A percentile compares a stretch with the other conserved stretches of the same genome.
phyloP scores from a whole-genome alignment of 2,113 vertebrate genomes.

The Saccopteryx leptura region DNA sequence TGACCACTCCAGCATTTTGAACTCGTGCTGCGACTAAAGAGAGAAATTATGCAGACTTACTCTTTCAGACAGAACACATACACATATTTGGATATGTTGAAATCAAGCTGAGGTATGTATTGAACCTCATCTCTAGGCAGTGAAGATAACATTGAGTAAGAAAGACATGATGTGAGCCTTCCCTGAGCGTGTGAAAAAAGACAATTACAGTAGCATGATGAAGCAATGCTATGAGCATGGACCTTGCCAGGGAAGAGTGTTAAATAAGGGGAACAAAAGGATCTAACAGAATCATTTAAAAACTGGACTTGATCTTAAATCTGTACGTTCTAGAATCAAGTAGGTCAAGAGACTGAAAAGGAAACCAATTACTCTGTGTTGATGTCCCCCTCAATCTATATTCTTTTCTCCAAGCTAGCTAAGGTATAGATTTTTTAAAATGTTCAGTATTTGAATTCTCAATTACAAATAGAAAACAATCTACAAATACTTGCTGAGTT shows the following conservation, averaged over 20 bases:
- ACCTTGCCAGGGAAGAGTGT: background rate
- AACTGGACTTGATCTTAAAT: slow-evolving; percentile 35
- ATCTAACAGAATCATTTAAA: slow-evolving; percentile 31
- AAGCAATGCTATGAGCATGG: background rate
- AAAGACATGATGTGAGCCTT: background rate
- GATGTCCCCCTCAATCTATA: background rate
- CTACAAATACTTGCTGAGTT: slow-evolving; percentile 1
- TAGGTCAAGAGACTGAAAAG: background rate
- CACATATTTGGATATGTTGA: background rate
- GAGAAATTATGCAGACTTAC: background rate
- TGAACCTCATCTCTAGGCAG: background rate
- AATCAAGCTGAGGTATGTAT: background rate
- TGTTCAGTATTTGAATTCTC: slow-evolving; percentile 16
- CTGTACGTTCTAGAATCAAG: slow-evolving; percentile 4
- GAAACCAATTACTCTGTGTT: slow-evolving; percentile 41
- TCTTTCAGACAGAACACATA: background rate
- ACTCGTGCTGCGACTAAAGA: background rate
- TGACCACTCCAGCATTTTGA: background rate
- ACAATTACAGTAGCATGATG: background rate
- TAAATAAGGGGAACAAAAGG: background rate
- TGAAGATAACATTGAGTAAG: background rate
- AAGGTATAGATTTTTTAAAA: background rate
- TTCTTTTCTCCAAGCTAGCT: background rate
- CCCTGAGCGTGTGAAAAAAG: background rate
- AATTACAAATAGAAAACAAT: slow-evolving; percentile 51